Base-by-base conservation (phyloP, 1,140 invertebrate genomes). In the Cepaea nemoralis region DNA sequence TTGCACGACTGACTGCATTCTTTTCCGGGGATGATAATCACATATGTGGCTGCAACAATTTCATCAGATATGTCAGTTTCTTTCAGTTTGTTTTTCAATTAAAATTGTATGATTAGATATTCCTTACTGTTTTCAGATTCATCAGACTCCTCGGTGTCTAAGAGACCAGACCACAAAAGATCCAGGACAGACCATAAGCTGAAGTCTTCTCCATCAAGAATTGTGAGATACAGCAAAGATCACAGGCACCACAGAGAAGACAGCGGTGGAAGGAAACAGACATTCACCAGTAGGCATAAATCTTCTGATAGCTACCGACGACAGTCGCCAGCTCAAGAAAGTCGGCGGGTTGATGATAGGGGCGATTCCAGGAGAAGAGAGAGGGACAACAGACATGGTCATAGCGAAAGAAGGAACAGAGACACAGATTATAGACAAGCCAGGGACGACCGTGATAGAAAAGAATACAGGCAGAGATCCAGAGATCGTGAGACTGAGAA, bases 401-500 rank as follows among this genome's bases (percentile, higher is more conserved):
- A 70, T 40, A 37, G 40, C 2, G 40, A 12, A 22, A 70, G 22
- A 70, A 70, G 69, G 40, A 70, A 70, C 22, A 70, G n/a, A 40
- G 69, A 70, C 24, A 31, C 24, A 12, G 35, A 42, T 40, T 1
- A 70, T 6, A 42, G 42, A 48, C 16, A 19, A 75, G 42, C 0
- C 50, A n/a, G 24, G 42, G 45, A 75, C 1, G 10, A 50, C 2
- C n/a, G 27, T 19, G 70, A 73, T 19, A 75, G 37, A 74, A n/a
- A 22, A 48, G 45, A 35, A 83, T 27, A 5, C 59, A 31, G 74
- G 24, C 33, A 77, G 35, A 59, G 59, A 66, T 76, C 80, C 19
- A 75, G 80, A 22, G 78, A 77, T 24, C 45, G 75, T 69, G 81
- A 79, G n/a, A 83, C 27, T 66, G 69, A 79, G 16, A 82, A 75